Base-by-base conservation (phyloP, 92 coral and sea anemone genomes). In the Epizoanthus fatuus region DNA sequence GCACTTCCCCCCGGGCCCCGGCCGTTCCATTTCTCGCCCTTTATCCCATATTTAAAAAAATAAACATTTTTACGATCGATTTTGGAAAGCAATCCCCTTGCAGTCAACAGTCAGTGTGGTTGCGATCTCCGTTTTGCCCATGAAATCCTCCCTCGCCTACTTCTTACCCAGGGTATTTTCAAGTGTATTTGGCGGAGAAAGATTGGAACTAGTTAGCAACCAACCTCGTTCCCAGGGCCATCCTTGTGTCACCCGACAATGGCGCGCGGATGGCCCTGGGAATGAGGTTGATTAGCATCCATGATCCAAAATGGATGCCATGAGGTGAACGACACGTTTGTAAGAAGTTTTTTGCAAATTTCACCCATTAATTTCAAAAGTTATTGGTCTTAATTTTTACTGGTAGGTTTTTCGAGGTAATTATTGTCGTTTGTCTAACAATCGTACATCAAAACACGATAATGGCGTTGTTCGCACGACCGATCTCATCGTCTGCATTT, bases 141-240 rank as follows among this genome's bases (percentile, higher is more conserved):
- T n/a, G n/a, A n/a, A n/a, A n/a, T n/a, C n/a, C n/a, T n/a, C n/a
- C n/a, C n/a, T n/a, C 47, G 0, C 32, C 32, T 29, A 0, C 2
- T 29, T 44, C 8, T 44, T 44, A 7, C 53, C 62, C 29, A 40
- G 53, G 67, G 55, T 54, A 63, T 67, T 38, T 68, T 16, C 51
- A 15, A n/a, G 10, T 16, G 4, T 15, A 22, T 20, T 49, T 15
- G 38, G 14, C 59, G 80, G 39, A 53, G 81, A 57, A 20, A 53
- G 72, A 84, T 19, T 70, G 66, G 79, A 51, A 35, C 67, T 47
- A 39, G 74, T 64, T 19, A 39, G 1, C 72, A 69, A 45, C 13
- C n/a, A n/a, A n/a, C n/a, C n/a, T n/a, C n/a, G n/a, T n/a, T n/a
- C n/a, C n/a, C n/a, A n/a, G n/a, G n/a, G n/a, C n/a, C n/a, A n/a